Evolutionary conservation across 2,888 invertebrate species (phyloP).

Genomic region (Philereme vetulata): DNA sequence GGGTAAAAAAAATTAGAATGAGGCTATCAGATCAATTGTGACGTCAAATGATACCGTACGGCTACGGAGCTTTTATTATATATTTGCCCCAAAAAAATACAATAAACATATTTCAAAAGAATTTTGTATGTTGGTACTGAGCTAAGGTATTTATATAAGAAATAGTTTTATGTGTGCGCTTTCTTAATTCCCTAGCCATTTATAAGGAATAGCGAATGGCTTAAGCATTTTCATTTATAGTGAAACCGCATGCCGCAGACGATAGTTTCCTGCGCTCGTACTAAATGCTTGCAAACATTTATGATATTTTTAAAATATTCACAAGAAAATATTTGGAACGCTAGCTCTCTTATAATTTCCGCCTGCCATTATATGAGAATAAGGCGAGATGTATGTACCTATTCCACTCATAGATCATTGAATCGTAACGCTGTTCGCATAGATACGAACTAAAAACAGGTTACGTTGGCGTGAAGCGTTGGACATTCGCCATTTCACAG

Average conservation of each 20-base stretch:
- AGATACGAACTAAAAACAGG: conserved; percentile 17
- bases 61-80: too few relatives aligned
- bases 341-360: conserved; percentile 47
- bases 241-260: conserved; percentile 34
- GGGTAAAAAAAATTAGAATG: too few relatives aligned
- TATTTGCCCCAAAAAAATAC: too few relatives aligned
- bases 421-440: conserved; percentile 17
- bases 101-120: too few relatives aligned
- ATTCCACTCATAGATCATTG: conserved; percentile 29
- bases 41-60: too few relatives aligned
- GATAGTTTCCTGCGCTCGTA: conserved; percentile 35
- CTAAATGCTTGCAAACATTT: conserved; percentile 38
- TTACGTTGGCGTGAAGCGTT: conserved; percentile 8
- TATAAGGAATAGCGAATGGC: conserved; percentile 39
- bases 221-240: conserved; percentile 40
- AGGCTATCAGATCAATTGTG: too few relatives aligned
- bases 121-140: too few relatives aligned
- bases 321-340: conserved; percentile 42
- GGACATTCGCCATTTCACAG: conserved; percentile 4
- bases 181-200: conserved; percentile 26
- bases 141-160: too few relatives aligned
- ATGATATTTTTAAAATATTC: conserved; percentile 39
- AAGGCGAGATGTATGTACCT: conserved; percentile 30
- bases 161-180: conserved; percentile 1
- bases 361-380: conserved; percentile 23